phyloP scores from a whole-genome alignment of 2,113 vertebrate genomes.

The Neomonachus schauinslandi region DNA sequence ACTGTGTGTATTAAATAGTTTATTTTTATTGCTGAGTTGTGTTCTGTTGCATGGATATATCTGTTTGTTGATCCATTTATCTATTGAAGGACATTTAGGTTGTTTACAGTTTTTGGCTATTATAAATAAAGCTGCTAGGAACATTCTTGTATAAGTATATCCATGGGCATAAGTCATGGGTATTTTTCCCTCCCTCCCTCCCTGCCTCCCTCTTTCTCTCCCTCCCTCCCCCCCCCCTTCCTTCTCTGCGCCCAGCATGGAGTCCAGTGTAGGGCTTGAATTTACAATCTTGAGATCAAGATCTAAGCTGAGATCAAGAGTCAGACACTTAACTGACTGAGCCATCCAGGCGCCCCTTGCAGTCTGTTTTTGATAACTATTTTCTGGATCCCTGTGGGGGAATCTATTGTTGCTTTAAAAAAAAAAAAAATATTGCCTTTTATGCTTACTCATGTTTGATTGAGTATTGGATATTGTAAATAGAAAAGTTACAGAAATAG shows the following conservation, averaged over 20 bases:
- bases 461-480: background rate
- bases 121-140: background rate
- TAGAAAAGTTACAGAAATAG: background rate
- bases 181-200: background rate
- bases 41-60: background rate
- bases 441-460: background rate
- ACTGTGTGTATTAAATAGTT: background rate
- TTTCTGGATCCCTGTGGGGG: background rate
- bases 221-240: too few relatives aligned
- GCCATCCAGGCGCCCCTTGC: too few relatives aligned
- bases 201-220: background rate
- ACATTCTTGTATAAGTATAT: background rate
- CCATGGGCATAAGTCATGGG: background rate
- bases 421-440: background rate
- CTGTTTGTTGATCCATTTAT: background rate
- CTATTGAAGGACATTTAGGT: background rate
- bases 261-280: too few relatives aligned
- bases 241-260: too few relatives aligned
- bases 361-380: background rate
- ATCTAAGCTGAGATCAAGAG: too few relatives aligned
- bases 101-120: background rate
- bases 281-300: too few relatives aligned
- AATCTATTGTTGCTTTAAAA: background rate
- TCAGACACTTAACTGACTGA: too few relatives aligned
- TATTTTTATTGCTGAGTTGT: background rate